Conservation (phyloP, 2,888 invertebrate genomes). For the Ernsta delagoae region DNA sequence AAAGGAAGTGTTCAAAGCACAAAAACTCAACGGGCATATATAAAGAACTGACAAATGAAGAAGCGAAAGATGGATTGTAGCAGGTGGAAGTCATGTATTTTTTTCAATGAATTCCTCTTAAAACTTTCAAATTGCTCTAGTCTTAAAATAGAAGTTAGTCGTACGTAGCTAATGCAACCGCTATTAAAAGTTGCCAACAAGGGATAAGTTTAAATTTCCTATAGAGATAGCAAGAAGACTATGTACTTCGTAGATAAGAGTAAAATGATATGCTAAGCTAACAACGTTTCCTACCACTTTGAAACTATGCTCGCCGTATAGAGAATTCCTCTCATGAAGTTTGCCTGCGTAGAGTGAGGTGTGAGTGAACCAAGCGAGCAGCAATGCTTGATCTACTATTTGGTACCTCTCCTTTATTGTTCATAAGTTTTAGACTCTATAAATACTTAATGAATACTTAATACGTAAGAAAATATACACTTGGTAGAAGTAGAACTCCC, state of each 20-base stretch:
- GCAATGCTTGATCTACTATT: too few species aligned
- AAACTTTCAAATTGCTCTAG: neutral
- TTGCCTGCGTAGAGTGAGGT: neutral
- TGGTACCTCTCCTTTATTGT: too few species aligned
- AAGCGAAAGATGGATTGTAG: too few species aligned
- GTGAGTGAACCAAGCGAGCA: neutral
- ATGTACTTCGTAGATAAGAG: neutral
- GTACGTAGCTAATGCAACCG: neutral
- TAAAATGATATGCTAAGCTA: slow-evolving; percentile 5
- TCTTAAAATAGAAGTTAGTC: neutral
- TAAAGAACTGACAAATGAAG: too few species aligned
- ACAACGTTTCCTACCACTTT: slow-evolving; percentile 7
- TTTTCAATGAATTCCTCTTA: neutral
- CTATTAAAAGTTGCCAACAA: neutral
- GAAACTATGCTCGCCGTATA: slow-evolving; percentile 3
- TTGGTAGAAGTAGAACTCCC: too few species aligned
- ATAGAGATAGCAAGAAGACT: neutral
- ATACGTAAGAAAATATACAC: too few species aligned
- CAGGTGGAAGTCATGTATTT: too few species aligned
- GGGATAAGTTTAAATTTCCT: neutral
- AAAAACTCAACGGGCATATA: too few species aligned
- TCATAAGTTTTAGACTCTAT: too few species aligned
- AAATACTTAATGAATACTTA: too few species aligned
- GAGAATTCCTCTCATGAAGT: neutral
- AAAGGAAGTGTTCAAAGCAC: too few species aligned